Conservation (phyloP, 2,888 invertebrate genomes). For the Mimachlamys varia region DNA sequence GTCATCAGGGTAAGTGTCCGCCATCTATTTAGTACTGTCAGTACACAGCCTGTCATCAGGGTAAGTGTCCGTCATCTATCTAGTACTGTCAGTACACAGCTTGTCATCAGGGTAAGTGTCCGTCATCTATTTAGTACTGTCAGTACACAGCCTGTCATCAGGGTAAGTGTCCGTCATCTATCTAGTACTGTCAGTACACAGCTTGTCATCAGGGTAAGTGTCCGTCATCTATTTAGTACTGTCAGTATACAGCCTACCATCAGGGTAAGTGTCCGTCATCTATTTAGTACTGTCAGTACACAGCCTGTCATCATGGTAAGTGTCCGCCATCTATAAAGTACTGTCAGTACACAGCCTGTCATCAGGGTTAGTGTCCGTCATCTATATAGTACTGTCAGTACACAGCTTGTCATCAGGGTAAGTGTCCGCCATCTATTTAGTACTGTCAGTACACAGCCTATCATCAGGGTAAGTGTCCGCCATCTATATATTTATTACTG, state of each 20-base stretch:
- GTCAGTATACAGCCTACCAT: slow-evolving; percentile 53
- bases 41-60: slow-evolving; percentile 53
- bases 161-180: slow-evolving; percentile 46
- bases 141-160: slow-evolving; percentile 52
- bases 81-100: slow-evolving; percentile 50
- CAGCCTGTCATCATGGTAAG: slow-evolving; percentile 56
- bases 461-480: slow-evolving; percentile 49
- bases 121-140: slow-evolving; percentile 39
- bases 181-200: slow-evolving; percentile 45
- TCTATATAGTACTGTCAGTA: slow-evolving; percentile 45
- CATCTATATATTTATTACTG: slow-evolving; percentile 34
- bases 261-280: slow-evolving; percentile 46
- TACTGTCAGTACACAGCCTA: slow-evolving; percentile 54
- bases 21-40: slow-evolving; percentile 42
- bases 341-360: slow-evolving; percentile 55
- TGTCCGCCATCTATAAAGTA: no score
- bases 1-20: slow-evolving; percentile 51
- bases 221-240: slow-evolving; percentile 3
- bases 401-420: slow-evolving; percentile 55
- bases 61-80: slow-evolving; percentile 39
- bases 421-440: background rate
- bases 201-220: slow-evolving; percentile 55
- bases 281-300: slow-evolving; percentile 45
- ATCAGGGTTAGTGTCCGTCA: slow-evolving; percentile 48
- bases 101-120: slow-evolving; percentile 53